phyloP scores from a whole-genome alignment of 2,797 vertebrate species.

The Onychomys arenicola region DNA sequence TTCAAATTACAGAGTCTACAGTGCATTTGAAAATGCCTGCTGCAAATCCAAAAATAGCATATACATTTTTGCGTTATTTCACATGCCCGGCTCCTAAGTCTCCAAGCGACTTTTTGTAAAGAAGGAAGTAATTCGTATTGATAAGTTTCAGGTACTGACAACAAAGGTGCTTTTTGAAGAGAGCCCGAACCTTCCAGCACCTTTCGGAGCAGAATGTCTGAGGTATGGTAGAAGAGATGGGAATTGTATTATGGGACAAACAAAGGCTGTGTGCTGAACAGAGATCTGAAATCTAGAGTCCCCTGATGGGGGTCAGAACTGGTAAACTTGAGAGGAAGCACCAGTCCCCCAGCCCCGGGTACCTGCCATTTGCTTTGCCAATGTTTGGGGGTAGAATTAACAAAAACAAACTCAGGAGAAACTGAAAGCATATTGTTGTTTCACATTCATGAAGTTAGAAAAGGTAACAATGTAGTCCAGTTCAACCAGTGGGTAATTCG shows the following conservation, averaged over 20 bases:
- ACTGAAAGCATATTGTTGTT: constrained; percentile 19
- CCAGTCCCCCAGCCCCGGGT: neutral
- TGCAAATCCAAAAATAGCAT: neutral
- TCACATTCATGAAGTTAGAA: constrained; percentile 15
- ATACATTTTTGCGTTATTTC: constrained; percentile 15
- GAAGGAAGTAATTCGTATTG: constrained; percentile 42
- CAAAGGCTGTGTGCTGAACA: neutral
- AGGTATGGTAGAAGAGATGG: neutral
- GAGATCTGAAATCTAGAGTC: constrained; percentile 37
- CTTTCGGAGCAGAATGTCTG: constrained; percentile 25
- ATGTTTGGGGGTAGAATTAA: constrained; percentile 4
- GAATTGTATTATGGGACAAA: neutral
- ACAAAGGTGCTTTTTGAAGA: constrained; percentile 6
- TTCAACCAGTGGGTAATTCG: neutral
- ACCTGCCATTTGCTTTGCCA: too few relatives aligned
- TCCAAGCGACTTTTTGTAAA: constrained; percentile 47
- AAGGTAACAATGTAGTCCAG: neutral
- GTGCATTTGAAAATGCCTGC: constrained; percentile 39
- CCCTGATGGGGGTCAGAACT: neutral
- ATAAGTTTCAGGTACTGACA: constrained; percentile 24
- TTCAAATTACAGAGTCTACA: constrained; percentile 62
- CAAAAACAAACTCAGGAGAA: constrained; percentile 27
- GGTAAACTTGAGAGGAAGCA: neutral
- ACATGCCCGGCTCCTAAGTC: neutral
- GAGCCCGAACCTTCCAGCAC: constrained; percentile 31